These are phyloP conservation scores for Hyppa rectilinea DNA, from an alignment of 2,888 invertebrate species.

Conservation along the genomic window DNA sequence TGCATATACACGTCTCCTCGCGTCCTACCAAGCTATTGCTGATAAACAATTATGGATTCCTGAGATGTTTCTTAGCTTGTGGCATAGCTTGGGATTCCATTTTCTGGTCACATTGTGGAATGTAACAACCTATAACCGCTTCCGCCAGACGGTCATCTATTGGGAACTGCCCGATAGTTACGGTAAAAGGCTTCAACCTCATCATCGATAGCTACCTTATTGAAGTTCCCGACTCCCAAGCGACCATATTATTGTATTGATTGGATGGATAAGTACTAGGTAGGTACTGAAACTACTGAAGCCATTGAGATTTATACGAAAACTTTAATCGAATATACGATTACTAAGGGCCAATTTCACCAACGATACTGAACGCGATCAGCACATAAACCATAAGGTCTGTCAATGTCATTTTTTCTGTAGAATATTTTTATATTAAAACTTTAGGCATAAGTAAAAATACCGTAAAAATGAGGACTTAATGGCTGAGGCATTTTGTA, in stretches of 20 bases:
- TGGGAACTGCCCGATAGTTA: neutral
- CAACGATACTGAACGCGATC: no score
- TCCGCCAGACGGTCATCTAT: neutral
- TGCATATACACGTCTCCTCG: conserved; percentile 1
- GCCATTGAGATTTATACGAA: neutral
- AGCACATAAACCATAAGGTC: no score
- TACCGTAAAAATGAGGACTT: no score
- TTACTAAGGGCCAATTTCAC: no score
- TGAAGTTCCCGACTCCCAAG: neutral
- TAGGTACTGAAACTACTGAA: neutral
- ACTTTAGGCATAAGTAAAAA: no score
- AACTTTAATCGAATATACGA: neutral
- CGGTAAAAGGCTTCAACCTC: conserved; percentile 7
- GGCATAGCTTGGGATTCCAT: neutral
- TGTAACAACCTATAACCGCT: neutral
- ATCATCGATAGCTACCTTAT: neutral
- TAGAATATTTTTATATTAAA: no score
- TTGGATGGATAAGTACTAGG: neutral
- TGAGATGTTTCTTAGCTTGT: neutral
- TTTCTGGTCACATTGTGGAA: neutral
- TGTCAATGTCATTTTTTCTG: no score
- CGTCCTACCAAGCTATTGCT: neutral
- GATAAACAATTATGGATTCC: conserved; percentile 9
- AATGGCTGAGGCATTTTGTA: no score
- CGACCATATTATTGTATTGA: conserved; percentile 1